Evolutionary conservation across 2,113 vertebrate genomes (phyloP), one percentile per base, ranked within the genome.

Genomic region (Hypocryptadius cinnamomeus): DNA sequence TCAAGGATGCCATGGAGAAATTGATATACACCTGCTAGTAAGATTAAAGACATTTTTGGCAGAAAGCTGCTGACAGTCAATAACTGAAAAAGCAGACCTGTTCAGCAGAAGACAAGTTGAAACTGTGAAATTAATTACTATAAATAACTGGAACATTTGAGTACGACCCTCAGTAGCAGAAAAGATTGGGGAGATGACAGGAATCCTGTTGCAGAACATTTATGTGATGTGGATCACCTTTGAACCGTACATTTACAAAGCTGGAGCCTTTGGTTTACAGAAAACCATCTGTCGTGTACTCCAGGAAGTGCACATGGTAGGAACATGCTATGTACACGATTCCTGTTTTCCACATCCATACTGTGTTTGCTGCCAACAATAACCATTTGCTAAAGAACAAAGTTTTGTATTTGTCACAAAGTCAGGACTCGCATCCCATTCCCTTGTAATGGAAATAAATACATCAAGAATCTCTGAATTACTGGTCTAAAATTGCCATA

Each of bases 101-200:
- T 83, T 72, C 40, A 45, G 64, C 59, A 92, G 56, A 54, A 92
- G 51, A 85, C 2, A 1, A 85, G 56, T 13, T 85, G 72, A 91
- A 96, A 90, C 82, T 88, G 80, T 81, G 76, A 94, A 85, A 95
- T 85, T 96, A 92, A 92, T 89, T 85, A 76, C 87, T 93, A 93
- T 89, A 92, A 93, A 94, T 94, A 96, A 74, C 51, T 54, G 39
- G 87, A 88, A 94, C 90, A 86, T 83, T 88, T 64, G 31, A 91
- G 65, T 70, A 64, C 14, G 68, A 92, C 91, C 87, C 90, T 91
- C 51, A 20, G 35, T 21, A 92, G 74, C 79, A 89, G 85, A 74
- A 83, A 57, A 83, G 51, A 80, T 2, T 18, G 82, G 91, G 68
- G 71, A 73, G 87, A 79, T 80, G 90, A 88, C 79, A 94, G 64